Percentiles rank a stretch among this genome's conserved stretches.
phyloP scores from a whole-genome alignment of 1,140 invertebrate genomes.

The Akabosia matsudoensis region DNA sequence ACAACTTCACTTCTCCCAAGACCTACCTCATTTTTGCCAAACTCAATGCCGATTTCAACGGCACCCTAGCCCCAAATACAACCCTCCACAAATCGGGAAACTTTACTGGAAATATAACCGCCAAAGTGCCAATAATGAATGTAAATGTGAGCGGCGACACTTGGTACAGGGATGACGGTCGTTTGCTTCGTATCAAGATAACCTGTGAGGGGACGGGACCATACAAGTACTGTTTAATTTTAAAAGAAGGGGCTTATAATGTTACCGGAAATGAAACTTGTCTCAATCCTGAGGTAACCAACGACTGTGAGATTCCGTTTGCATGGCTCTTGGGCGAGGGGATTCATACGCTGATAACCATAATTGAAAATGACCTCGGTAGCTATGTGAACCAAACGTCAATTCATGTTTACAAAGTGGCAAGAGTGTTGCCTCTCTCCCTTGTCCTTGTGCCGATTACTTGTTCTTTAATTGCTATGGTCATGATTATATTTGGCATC shows the following conservation, averaged over 20 bases:
- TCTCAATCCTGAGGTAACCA: slow-evolving; percentile 39
- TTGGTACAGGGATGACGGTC: slow-evolving; percentile 71
- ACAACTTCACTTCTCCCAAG: slow-evolving; percentile 39
- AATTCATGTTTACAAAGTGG: slow-evolving; percentile 60
- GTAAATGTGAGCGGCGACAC: slow-evolving; percentile 43
- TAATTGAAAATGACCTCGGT: slow-evolving; percentile 69
- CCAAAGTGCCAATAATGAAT: slow-evolving; percentile 43
- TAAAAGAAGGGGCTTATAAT: slow-evolving; percentile 66
- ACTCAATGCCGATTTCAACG: slow-evolving; percentile 34
- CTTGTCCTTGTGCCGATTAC: slow-evolving; percentile 78
- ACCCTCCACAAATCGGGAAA: slow-evolving; percentile 28
- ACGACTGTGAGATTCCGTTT: slow-evolving; percentile 62
- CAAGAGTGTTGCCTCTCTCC: slow-evolving; percentile 71
- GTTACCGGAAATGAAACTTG: slow-evolving; percentile 62
- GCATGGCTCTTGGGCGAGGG: slow-evolving; percentile 61
- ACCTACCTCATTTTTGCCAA: slow-evolving; percentile 28
- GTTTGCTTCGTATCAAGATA: slow-evolving; percentile 66
- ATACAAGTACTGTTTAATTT: slow-evolving; percentile 59
- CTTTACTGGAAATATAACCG: slow-evolving; percentile 36
- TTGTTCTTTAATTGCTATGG: slow-evolving; percentile 71
- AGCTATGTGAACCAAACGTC: slow-evolving; percentile 64
- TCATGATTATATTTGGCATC: slow-evolving; percentile 76
- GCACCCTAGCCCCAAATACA: neutral
- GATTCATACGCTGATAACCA: slow-evolving; percentile 68
- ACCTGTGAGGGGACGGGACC: slow-evolving; percentile 68